Conservation (phyloP, 2,888 invertebrate species). For the Nomada ruficornis region DNA sequence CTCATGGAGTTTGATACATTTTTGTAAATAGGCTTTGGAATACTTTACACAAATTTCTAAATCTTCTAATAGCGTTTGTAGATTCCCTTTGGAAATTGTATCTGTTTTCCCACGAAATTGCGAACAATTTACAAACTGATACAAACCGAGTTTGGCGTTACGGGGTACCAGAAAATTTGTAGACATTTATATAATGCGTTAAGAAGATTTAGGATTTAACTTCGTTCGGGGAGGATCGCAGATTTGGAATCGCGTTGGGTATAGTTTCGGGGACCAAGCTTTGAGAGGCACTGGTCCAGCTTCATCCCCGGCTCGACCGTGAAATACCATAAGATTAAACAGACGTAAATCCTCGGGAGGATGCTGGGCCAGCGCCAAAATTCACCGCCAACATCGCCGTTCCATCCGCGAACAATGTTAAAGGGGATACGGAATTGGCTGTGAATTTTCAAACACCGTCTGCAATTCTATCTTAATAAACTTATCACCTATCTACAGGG, state of each 20-base stretch:
- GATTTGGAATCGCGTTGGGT: neutral
- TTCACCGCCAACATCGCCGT: constrained; percentile 62
- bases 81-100: too few relatives aligned
- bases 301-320: constrained; percentile 62
- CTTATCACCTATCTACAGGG: constrained; percentile 51
- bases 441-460: constrained; percentile 68
- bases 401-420: constrained; percentile 64
- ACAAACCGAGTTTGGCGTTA: too few relatives aligned
- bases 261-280: neutral
- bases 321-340: constrained; percentile 74
- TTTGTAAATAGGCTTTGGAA: too few relatives aligned
- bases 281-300: constrained; percentile 54
- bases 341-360: constrained; percentile 70
- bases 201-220: too few relatives aligned
- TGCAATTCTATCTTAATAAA: constrained; percentile 54
- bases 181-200: too few relatives aligned
- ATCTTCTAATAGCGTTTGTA: too few relatives aligned
- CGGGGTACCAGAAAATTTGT: too few relatives aligned
- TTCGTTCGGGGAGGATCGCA: neutral
- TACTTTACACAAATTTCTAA: too few relatives aligned
- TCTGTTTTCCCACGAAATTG: too few relatives aligned
- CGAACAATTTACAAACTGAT: too few relatives aligned
- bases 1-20: too few relatives aligned
- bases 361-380: constrained; percentile 67
- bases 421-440: constrained; percentile 64